These are phyloP conservation scores for Hemistola chrysoprasaria DNA, from an alignment of 2,888 invertebrate species.

Conservation along the genomic window DNA sequence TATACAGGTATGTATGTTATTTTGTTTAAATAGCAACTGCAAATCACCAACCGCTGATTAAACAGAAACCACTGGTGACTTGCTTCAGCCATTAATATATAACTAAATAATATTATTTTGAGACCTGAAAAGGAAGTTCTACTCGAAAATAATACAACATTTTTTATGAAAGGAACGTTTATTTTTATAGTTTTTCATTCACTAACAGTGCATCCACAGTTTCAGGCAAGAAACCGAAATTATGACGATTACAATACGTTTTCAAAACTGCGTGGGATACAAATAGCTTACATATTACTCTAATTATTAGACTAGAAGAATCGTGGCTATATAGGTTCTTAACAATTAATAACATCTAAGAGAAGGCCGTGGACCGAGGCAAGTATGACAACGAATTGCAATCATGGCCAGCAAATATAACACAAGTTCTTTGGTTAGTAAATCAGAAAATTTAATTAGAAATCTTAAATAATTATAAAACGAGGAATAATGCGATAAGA, in stretches of 20 bases:
- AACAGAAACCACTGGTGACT: too few species aligned
- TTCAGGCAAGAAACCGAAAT: conserved; percentile 54
- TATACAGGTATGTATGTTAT: too few species aligned
- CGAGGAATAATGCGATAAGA: too few species aligned
- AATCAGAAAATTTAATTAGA: too few species aligned
- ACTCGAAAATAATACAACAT: conserved; percentile 46
- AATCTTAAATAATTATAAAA: too few species aligned
- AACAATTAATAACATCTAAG: conserved; percentile 36
- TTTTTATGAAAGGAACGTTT: conserved; percentile 71
- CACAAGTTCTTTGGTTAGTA: too few species aligned
- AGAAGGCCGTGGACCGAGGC: conserved; percentile 73
- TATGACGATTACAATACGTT: conserved; percentile 37
- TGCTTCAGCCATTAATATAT: too few species aligned
- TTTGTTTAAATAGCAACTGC: too few species aligned
- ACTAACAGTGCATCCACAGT: conserved; percentile 77
- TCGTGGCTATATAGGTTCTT: conserved; percentile 39
- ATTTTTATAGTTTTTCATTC: conserved; percentile 58
- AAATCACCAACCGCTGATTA: too few species aligned
- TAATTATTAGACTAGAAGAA: conserved; percentile 47
- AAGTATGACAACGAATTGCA: conserved; percentile 28
- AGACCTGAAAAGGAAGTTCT: too few species aligned
- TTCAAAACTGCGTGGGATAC: conserved; percentile 63
- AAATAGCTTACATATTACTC: conserved; percentile 51
- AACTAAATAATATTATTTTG: too few species aligned
- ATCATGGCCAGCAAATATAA: conserved; percentile 2